phyloP scores from a whole-genome alignment of 2,113 vertebrate species.

The Neogobius melanostomus region DNA sequence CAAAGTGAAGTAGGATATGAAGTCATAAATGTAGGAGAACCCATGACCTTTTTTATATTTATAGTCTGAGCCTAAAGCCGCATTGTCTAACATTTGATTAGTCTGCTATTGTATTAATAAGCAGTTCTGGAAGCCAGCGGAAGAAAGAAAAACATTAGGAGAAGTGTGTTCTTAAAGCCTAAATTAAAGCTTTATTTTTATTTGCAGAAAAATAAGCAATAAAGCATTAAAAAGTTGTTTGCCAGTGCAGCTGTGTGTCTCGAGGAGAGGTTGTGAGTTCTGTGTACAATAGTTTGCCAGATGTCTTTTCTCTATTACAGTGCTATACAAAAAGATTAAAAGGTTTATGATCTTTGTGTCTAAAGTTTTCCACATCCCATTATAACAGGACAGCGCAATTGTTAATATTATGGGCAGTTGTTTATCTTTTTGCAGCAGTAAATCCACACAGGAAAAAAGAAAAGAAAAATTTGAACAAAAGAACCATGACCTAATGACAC shows the following conservation, averaged over 20 bases:
- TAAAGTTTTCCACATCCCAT: no score
- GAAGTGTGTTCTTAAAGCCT: background rate
- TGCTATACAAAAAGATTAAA: background rate
- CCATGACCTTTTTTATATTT: slow-evolving; percentile 58
- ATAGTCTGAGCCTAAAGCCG: slow-evolving; percentile 57
- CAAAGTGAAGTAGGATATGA: background rate
- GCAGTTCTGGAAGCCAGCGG: slow-evolving; percentile 15
- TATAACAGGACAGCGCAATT: no score
- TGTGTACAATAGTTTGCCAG: background rate
- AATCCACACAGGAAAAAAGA: slow-evolving; percentile 49
- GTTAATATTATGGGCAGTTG: no score
- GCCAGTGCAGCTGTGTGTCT: no score
- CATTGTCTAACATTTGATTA: slow-evolving; percentile 68
- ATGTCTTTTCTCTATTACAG: slow-evolving; percentile 15
- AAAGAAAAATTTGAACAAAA: slow-evolving; percentile 80
- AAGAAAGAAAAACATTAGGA: slow-evolving; percentile 33
- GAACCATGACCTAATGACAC: slow-evolving; percentile 87
- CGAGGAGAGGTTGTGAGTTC: background rate
- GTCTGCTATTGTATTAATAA: slow-evolving; percentile 64
- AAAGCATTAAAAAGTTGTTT: background rate
- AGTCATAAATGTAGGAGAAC: slow-evolving; percentile 29
- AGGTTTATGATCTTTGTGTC: no score
- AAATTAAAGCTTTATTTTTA: background rate
- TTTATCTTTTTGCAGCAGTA: slow-evolving; percentile 32
- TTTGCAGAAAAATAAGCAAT: background rate